Evolutionary conservation across 2,797 vertebrate species (phyloP).

Genomic region (Parauchenoglanis punctatus): DNA sequence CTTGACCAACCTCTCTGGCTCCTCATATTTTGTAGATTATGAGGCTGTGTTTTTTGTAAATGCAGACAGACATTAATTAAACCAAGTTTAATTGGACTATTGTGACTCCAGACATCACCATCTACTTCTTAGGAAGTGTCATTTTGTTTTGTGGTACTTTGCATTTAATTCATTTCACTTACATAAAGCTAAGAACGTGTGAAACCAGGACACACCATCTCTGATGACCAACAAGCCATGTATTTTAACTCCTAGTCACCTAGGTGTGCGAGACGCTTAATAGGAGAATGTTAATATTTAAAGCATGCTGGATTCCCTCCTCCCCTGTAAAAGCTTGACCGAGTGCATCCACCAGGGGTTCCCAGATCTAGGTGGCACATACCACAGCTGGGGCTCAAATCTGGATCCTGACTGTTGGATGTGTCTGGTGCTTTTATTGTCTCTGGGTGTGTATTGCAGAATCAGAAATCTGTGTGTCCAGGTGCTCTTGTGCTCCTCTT

Average conservation of each 20-base stretch:
- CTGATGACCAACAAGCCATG: not conserved
- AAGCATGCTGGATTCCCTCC: not conserved
- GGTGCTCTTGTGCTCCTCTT: not conserved
- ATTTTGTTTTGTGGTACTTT: not conserved
- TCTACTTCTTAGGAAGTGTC: not conserved
- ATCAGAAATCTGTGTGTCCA: not conserved
- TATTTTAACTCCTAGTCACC: not conserved
- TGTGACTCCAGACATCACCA: not conserved
- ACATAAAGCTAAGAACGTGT: not conserved
- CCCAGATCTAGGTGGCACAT: constrained; percentile 15
- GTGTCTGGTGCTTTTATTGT: not conserved
- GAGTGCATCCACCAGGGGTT: not conserved
- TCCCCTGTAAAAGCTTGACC: not conserved
- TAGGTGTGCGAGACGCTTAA: not conserved
- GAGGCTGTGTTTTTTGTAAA: constrained; percentile 76
- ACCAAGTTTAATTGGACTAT: constrained; percentile 75
- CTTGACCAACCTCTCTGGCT: constrained; percentile 73
- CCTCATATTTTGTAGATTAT: constrained; percentile 74
- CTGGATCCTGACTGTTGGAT: constrained; percentile 15
- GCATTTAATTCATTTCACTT: not conserved
- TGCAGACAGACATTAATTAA: constrained; percentile 75
- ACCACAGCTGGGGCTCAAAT: constrained; percentile 32
- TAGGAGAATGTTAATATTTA: not conserved
- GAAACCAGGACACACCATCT: not conserved
- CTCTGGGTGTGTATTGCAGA: not conserved